These are phyloP conservation scores for Arrhopalites spinosus DNA, from an alignment of 2,888 invertebrate genomes.

Conservation along the genomic window DNA sequence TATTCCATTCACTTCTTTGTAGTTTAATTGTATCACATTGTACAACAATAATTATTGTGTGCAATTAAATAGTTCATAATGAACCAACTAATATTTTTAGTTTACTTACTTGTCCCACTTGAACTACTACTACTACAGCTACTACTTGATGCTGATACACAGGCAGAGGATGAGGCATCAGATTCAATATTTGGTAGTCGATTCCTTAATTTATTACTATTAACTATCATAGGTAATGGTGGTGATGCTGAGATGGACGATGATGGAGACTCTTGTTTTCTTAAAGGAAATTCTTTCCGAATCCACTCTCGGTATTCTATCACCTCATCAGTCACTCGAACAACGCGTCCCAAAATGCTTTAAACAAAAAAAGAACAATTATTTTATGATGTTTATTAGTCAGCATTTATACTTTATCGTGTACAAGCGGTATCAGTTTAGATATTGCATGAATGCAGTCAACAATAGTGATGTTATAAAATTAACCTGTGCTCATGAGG, in stretches of 20 bases:
- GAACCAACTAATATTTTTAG: too few species aligned
- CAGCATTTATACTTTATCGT: too few species aligned
- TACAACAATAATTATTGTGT: too few species aligned
- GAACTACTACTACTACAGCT: constrained; percentile 38
- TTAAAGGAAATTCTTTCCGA: constrained; percentile 63
- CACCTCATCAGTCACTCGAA: constrained; percentile 92
- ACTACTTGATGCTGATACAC: constrained; percentile 33
- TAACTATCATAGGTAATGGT: constrained; percentile 25
- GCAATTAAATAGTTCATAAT: too few species aligned
- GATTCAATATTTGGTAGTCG: constrained; percentile 34
- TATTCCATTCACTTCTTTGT: too few species aligned
- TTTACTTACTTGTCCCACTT: constrained; percentile 35
- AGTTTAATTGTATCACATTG: too few species aligned
- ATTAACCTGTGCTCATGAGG: constrained; percentile 61
- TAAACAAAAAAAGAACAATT: constrained; percentile 45
- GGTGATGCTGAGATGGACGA: constrained; percentile 20
- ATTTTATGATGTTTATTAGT: too few species aligned
- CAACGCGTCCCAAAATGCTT: constrained; percentile 85
- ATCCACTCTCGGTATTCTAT: constrained; percentile 74
- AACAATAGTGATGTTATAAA: too few species aligned
- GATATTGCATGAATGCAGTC: too few species aligned
- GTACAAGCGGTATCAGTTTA: too few species aligned
- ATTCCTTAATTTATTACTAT: constrained; percentile 25
- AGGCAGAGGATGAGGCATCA: constrained; percentile 33
- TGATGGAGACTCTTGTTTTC: constrained; percentile 35